These are phyloP conservation scores for Montipora efflorescens DNA, from an alignment of 64 coral and sea anemone species.

Conservation along the genomic window DNA sequence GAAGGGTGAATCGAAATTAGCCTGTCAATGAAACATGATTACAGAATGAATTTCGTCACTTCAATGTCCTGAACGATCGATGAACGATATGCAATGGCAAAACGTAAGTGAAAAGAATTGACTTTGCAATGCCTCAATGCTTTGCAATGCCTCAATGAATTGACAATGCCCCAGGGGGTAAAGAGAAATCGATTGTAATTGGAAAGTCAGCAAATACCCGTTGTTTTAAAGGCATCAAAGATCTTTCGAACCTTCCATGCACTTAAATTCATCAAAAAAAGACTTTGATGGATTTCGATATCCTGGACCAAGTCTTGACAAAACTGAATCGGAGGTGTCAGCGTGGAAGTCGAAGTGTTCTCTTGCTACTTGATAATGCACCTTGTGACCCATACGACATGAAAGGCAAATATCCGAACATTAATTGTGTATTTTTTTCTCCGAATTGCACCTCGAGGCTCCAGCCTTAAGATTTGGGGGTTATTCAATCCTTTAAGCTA, in stretches of 20 bases:
- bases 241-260: neutral
- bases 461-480: conserved; percentile 18
- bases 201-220: neutral
- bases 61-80: too few relatives aligned
- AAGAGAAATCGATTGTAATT: neutral
- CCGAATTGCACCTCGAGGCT: conserved; percentile 28
- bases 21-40: too few relatives aligned
- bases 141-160: too few relatives aligned
- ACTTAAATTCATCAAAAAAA: conserved; percentile 41
- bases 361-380: neutral
- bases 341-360: conserved; percentile 11
- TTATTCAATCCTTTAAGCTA: neutral
- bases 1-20: too few relatives aligned
- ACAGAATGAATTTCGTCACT: too few relatives aligned
- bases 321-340: conserved; percentile 17
- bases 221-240: neutral
- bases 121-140: neutral
- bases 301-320: conserved; percentile 15
- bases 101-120: too few relatives aligned
- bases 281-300: conserved; percentile 35
- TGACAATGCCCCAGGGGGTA: neutral
- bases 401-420: neutral
- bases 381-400: neutral
- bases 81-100: too few relatives aligned
- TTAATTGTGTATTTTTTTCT: conserved; percentile 42